A percentile compares a stretch with the other conserved stretches of the same genome.
phyloP scores from a whole-genome alignment of 2,888 invertebrate genomes.

The Lycaena phlaeas region DNA sequence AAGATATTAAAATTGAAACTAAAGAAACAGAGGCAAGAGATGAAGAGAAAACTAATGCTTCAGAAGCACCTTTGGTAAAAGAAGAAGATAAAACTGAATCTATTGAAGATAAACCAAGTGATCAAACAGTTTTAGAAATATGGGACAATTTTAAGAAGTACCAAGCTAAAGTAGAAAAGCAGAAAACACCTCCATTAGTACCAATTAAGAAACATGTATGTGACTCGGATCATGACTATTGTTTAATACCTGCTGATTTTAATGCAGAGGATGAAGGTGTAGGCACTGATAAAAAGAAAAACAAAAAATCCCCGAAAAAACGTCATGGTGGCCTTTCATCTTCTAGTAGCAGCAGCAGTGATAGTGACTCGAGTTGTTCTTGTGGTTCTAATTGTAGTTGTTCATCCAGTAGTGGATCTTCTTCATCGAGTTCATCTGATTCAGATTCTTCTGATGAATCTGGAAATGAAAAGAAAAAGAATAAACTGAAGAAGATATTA shows the following conservation, averaged over 20 bases:
- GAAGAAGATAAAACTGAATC: slow-evolving; percentile 36
- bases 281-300: slow-evolving; percentile 57
- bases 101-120: slow-evolving; percentile 59
- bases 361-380: slow-evolving; percentile 83
- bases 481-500: slow-evolving; percentile 45
- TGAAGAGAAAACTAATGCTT: slow-evolving; percentile 25
- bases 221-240: slow-evolving; percentile 85
- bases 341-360: slow-evolving; percentile 83
- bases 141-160: slow-evolving; percentile 86
- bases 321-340: slow-evolving; percentile 72
- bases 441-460: slow-evolving; percentile 61
- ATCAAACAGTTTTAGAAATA: slow-evolving; percentile 78
- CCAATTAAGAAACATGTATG: slow-evolving; percentile 71
- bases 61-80: slow-evolving; percentile 18
- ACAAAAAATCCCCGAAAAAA: slow-evolving; percentile 64
- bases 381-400: slow-evolving; percentile 90
- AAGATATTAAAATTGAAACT: slow-evolving; percentile 23
- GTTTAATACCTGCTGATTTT: slow-evolving; percentile 63
- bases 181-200: slow-evolving; percentile 57
- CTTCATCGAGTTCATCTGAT: slow-evolving; percentile 74
- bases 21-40: slow-evolving; percentile 22
- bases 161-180: slow-evolving; percentile 78
- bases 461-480: slow-evolving; percentile 55
- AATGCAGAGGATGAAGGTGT: slow-evolving; percentile 60
- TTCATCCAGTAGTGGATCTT: slow-evolving; percentile 80